These are phyloP conservation scores for Ormyrus nitidulus DNA, from an alignment of 2,888 invertebrate species.

Conservation along the genomic window DNA sequence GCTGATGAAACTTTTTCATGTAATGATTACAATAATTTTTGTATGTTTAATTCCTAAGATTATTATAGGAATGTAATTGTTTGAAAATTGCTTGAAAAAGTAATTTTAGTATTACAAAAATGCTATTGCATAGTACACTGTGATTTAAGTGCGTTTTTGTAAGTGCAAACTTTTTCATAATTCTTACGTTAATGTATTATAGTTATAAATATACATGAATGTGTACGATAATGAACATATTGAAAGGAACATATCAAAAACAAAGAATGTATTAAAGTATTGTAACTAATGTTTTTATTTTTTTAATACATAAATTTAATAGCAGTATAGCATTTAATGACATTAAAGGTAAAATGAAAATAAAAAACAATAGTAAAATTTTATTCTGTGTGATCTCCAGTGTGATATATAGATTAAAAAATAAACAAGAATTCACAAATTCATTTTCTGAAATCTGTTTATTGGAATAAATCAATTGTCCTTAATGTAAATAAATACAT, in stretches of 20 bases:
- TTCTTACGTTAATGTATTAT: background rate
- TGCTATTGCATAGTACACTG: slow-evolving; percentile 18
- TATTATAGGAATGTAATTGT: slow-evolving; percentile 8
- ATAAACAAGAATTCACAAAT: slow-evolving; percentile 12
- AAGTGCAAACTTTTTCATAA: background rate
- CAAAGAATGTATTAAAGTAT: slow-evolving; percentile 18
- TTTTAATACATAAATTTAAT: slow-evolving; percentile 47
- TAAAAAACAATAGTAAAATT: slow-evolving; percentile 35
- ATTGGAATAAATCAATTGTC: slow-evolving; percentile 19
- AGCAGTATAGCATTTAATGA: slow-evolving; percentile 28
- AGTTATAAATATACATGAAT: background rate
- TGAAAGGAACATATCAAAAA: background rate
- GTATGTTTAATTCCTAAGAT: slow-evolving; percentile 12
- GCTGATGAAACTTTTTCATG: background rate
- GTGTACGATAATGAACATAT: background rate
- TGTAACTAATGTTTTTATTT: slow-evolving; percentile 44
- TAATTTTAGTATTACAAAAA: background rate
- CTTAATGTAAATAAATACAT: slow-evolving; percentile 38
- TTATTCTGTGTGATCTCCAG: slow-evolving; percentile 25
- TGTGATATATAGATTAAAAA: slow-evolving; percentile 35
- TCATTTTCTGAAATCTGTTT: slow-evolving; percentile 11
- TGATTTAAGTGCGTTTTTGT: slow-evolving; percentile 3
- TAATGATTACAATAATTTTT: background rate
- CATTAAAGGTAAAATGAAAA: slow-evolving; percentile 38
- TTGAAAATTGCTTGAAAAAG: background rate